Percentiles rank a stretch among this genome's conserved stretches.
Evolutionary conservation across 2,797 vertebrate species (phyloP).

Genomic region (Neopelma chrysocephalum): DNA sequence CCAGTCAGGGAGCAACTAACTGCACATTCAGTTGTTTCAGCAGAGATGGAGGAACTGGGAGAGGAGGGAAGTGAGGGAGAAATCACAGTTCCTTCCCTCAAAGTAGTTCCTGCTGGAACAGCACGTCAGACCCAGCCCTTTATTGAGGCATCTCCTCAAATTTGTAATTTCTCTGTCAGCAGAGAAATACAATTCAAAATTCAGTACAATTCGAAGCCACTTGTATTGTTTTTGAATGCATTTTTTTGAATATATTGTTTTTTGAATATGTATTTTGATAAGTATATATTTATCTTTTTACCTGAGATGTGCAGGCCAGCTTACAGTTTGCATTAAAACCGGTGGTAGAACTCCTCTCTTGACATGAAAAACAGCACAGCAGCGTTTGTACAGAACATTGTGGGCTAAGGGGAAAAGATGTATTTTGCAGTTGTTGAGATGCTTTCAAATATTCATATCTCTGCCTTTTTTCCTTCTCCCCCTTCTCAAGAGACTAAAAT

Average conservation of each 20-base stretch:
- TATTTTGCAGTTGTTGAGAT: background rate
- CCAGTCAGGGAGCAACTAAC: background rate
- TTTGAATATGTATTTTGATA: no score
- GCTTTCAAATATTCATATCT: background rate
- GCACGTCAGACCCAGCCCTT: background rate
- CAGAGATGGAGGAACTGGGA: background rate
- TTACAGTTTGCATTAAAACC: background rate
- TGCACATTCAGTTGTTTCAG: rapidly evolving
- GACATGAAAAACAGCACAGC: background rate
- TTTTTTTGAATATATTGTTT: no score
- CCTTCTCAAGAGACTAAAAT: background rate
- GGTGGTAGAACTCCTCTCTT: background rate
- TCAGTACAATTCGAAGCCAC: background rate
- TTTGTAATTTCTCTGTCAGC: background rate
- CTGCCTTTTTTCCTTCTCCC: background rate
- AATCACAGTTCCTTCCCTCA: background rate
- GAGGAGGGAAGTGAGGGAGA: background rate
- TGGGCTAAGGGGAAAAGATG: background rate
- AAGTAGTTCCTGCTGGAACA: background rate
- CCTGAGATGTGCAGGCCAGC: background rate
- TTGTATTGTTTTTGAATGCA: no score
- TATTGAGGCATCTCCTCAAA: background rate
- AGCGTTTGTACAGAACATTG: background rate
- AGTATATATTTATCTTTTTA: background rate
- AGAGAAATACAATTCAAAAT: no score